A percentile compares a stretch with the other conserved stretches of the same genome.
Evolutionary conservation across 1,140 invertebrate species (phyloP).

Genomic region (Zaprionus ghesquierei): DNA sequence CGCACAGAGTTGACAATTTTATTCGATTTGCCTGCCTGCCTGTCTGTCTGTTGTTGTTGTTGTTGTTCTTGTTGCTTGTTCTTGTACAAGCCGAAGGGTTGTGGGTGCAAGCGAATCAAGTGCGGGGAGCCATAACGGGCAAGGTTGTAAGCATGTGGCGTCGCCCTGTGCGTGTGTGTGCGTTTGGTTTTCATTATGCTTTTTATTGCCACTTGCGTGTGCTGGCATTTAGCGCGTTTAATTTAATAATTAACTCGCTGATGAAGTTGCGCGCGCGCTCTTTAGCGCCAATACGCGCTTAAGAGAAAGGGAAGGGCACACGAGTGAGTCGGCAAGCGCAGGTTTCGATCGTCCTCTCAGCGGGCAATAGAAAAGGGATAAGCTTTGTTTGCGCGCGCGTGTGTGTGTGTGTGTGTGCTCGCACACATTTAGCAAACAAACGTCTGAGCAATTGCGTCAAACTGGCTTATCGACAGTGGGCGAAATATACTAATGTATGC

Average conservation of each 20-base stretch:
- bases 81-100: slow-evolving; percentile 24
- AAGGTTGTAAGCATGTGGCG: slow-evolving; percentile 70
- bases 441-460: not conserved
- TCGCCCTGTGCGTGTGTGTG: slow-evolving; percentile 24
- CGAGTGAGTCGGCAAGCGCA: not conserved
- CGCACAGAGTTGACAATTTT: slow-evolving; percentile 67
- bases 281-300: slow-evolving; percentile 18
- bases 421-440: no score
- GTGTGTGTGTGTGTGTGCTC: not conserved
- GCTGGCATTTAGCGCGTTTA: slow-evolving; percentile 79
- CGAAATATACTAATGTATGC: not conserved
- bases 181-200: slow-evolving; percentile 46
- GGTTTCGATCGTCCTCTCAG: not conserved
- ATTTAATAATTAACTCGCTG: slow-evolving; percentile 79
- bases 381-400: no score
- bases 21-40: slow-evolving; percentile 49
- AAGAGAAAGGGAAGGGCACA: not conserved
- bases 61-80: slow-evolving; percentile 31
- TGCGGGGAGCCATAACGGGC: slow-evolving; percentile 54
- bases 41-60: slow-evolving; percentile 9
- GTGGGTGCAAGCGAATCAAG: slow-evolving; percentile 44
- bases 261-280: slow-evolving; percentile 60
- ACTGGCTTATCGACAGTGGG: not conserved
- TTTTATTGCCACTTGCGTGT: slow-evolving; percentile 79
- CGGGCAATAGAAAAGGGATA: not conserved